Base-by-base conservation (phyloP, 2,888 invertebrate genomes). In the Chaitophorus viminalis region DNA sequence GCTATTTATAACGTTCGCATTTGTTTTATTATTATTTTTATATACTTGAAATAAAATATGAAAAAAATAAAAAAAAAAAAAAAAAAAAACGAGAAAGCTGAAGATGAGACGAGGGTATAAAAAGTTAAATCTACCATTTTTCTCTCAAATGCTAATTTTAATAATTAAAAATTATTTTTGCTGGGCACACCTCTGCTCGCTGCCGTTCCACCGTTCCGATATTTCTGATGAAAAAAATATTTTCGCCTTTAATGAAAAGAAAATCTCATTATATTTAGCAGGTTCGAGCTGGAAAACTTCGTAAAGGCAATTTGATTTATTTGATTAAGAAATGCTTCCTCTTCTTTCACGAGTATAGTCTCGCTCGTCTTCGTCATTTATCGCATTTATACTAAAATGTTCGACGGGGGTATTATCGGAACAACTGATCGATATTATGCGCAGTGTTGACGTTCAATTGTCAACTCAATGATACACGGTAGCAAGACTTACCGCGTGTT, bases 91-190 rank as follows among this genome's bases (percentile, higher is more conserved):
- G 33, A 39, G 21, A 81, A 39, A 21, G 4, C 68, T 33, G 21
- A 33, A 29, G 81, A 39, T 31, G 81, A 81, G 39, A 68, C 11
- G 68, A 52, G 52, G 72, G 72, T 82, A n/a, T n/a, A 82, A 74
- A 82, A 74, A 74, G 52, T 82, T 82, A 82, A 82, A 72, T 82
- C 46, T 82, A 33, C 52, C 72, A 72, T 72, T 82, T 82, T 82
- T 33, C 82, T 33, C 82, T 72, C 72, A 46, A 25, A 74, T 72
- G 82, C 52, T 82, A 72, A 82, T 82, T 72, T 72, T 52, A 72
- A 82, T 68, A 79, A 70, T 87, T 54, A 39, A 87, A 78, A 70
- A 31, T 60, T 70, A 46, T 78, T 87, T 78, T 81, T 46, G n/a
- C 39, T 70, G 31, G 25, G 33, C 25, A 29, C 74, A 46, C 76